phyloP scores from a whole-genome alignment of 64 coral and sea anemone species.

The Astreopora myriophthalma region DNA sequence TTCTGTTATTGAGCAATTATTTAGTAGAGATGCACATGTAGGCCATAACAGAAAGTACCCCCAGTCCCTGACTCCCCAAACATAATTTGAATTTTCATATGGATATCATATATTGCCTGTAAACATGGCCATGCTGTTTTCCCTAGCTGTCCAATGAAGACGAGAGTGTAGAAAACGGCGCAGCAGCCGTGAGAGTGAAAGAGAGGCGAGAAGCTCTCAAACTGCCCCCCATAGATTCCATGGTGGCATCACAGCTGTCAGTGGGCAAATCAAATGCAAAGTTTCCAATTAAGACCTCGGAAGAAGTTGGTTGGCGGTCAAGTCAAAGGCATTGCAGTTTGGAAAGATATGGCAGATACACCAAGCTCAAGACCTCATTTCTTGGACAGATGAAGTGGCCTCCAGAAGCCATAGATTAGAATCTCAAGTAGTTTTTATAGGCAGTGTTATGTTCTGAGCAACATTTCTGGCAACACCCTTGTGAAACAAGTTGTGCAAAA shows the following conservation, averaged over 20 bases:
- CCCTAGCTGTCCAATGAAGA: conserved; percentile 86
- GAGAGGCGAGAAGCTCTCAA: conserved; percentile 95
- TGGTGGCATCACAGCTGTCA: conserved; percentile 85
- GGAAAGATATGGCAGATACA: conserved; percentile 94
- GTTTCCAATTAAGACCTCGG: conserved; percentile 81
- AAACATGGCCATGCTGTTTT: background rate
- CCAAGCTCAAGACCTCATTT: conserved; percentile 81
- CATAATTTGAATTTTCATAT: background rate
- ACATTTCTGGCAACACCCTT: background rate
- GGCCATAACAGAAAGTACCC: no score
- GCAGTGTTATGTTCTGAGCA: background rate
- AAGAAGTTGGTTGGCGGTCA: conserved; percentile 96
- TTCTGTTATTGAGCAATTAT: no score
- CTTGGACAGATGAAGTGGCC: conserved; percentile 97
- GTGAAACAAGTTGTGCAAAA: background rate
- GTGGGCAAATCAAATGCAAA: conserved; percentile 82
- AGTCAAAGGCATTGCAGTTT: conserved; percentile 85
- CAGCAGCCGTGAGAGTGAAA: conserved; percentile 92
- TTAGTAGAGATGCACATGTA: no score
- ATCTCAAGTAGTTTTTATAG: background rate
- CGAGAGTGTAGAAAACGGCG: conserved; percentile 74
- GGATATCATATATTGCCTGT: no score
- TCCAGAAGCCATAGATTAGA: conserved; percentile 81
- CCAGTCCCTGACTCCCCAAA: no score
- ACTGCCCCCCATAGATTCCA: conserved; percentile 94